These are phyloP conservation scores for Chionomys nivalis DNA, from an alignment of 2,113 vertebrate genomes.

Conservation along the genomic window DNA sequence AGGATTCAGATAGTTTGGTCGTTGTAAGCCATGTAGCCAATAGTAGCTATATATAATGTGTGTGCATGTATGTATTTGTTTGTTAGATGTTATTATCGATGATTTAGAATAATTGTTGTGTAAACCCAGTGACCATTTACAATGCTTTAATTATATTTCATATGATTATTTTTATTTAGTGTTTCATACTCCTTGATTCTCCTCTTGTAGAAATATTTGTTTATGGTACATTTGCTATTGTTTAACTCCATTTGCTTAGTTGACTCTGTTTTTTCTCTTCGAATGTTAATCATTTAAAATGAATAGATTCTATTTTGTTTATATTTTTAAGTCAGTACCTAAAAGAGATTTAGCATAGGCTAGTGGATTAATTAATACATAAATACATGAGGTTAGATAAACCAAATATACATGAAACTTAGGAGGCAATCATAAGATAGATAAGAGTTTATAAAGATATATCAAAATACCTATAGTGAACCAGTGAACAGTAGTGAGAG, in stretches of 20 bases:
- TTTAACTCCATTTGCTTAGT: background rate
- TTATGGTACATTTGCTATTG: background rate
- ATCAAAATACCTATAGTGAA: background rate
- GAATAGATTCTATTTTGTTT: background rate
- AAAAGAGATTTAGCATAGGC: background rate
- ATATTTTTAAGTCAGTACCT: background rate
- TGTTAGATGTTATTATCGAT: background rate
- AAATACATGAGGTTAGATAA: background rate
- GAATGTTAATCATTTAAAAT: background rate
- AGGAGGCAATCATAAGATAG: background rate
- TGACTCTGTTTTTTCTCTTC: conserved; percentile 2
- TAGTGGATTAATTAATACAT: conserved; percentile 37
- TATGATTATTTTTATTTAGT: background rate
- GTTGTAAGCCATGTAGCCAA: background rate
- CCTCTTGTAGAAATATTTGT: background rate
- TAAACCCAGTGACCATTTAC: background rate
- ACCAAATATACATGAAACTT: background rate
- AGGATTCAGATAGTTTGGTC: background rate
- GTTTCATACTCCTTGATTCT: background rate
- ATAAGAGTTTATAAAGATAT: background rate
- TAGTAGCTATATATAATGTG: background rate
- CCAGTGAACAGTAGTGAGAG: background rate
- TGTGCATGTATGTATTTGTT: background rate
- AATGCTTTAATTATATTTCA: background rate
- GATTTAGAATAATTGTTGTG: background rate